Base-by-base conservation (phyloP, 2,113 vertebrate species). In the Labeo catla region DNA sequence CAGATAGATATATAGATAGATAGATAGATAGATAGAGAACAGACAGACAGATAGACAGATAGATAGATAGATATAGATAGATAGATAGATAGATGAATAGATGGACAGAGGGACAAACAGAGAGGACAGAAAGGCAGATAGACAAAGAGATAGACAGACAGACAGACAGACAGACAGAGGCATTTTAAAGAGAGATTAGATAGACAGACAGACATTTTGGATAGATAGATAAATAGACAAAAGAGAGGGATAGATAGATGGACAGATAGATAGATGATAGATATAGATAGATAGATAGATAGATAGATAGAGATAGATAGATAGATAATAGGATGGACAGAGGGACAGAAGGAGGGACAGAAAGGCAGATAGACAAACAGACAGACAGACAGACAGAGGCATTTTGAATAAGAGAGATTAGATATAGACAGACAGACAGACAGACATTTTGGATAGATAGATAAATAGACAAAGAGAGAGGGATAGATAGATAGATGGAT, bases 321-420 rank as follows among this genome's bases (percentile, higher is more conserved):
- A 84, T 76, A 81, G 88, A 91, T 89, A 77, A n/a, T n/a, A n/a
- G n/a, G 87, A 84, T 79, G 85, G 85, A 84, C 83, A 91, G 88
- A 91, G 90, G 89, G 89, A 93, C n/a, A n/a, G n/a, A n/a, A n/a
- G n/a, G 93, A 91, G 91, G 76, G 88, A 70, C 47, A 68, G 82
- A 80, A 59, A 68, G 77, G 65, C 73, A 85, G 47, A 79, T 72
- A 81, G 78, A 65, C 39, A 72, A 59, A 87, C 73, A 72, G 66
- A 81, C 50, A 80, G 45, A 84, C 63, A 57, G 61, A 84, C 45
- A 84, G 47, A 84, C 0, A 10, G 59, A 23, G 84, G n/a, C n/a
- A n/a, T n/a, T n/a, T n/a, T n/a, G n/a, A n/a, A n/a, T n/a, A n/a
- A n/a, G n/a, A 72, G 15, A 47, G 2, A 52, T 45, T 4, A 65